Base-by-base conservation (phyloP, 2,113 vertebrate genomes). In the Myanophis thanlyinensis region DNA sequence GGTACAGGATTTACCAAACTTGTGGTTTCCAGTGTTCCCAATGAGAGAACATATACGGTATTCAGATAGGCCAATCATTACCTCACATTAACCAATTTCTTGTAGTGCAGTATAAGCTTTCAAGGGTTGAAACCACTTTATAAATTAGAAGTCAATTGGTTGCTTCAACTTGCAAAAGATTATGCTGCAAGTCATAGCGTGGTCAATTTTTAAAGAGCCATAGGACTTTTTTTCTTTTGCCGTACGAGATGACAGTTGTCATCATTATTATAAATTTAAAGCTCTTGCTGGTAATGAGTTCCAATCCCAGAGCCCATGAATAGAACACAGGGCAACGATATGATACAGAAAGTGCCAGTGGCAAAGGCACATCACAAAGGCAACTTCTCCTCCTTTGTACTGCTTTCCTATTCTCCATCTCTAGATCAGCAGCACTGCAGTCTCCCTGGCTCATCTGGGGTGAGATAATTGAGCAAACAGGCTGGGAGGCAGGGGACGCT, bases 391-490 rank as follows among this genome's bases (percentile, higher is more conserved):
- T 96, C 92, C 93, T 49, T 40, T 27, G 46, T 89, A 67, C 52
- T 23, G 89, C 86, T 88, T 91, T 30, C 18, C 87, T 89, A 35
- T 47, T 62, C 87, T 89, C 85, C 89, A 52, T 85, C 89, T 91
- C 85, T 85, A 46, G 52, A 93, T 62, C 40, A 62, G 89, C 89
- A 92, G 86, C 73, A 84, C 30, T 91, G 90, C 89, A 87, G 85
- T 88, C 23, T 0, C 1, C 0, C 18, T 1, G 59, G 20, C 15
- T 89, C 46, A 47, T 5, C 85, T 87, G 91, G 15, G 54, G 40
- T 1, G 95, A 96, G 95, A 95, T 97, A 97, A 97, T 97, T 97
- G 96, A 96, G 95, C 94, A 95, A 94, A 95, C 95, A 96, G 92
- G 23, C 91, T 93, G 96, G 96, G 93, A 89, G 95, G 96, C 94